These are phyloP conservation scores for Drosophila jambulina DNA, from an alignment of 1,140 invertebrate genomes.

Conservation along the genomic window DNA sequence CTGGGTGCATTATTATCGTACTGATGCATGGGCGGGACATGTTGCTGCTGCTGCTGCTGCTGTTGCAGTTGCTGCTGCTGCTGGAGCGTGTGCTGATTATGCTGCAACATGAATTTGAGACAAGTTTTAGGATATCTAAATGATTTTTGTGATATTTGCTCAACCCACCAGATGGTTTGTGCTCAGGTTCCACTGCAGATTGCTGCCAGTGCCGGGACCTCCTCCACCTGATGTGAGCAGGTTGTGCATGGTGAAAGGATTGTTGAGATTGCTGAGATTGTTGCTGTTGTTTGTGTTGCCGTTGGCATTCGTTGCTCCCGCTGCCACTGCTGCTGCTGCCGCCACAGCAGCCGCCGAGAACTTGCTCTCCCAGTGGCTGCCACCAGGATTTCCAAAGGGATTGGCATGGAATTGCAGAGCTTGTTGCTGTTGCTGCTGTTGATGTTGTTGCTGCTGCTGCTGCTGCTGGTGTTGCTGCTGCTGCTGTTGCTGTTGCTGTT, in stretches of 20 bases:
- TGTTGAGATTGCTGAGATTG: slow-evolving; percentile 79
- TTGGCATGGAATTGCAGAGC: slow-evolving; percentile 59
- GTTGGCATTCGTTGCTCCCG: slow-evolving; percentile 40
- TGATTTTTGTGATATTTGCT: too few species aligned
- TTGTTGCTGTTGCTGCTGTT: slow-evolving; percentile 67
- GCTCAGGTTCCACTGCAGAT: slow-evolving; percentile 76
- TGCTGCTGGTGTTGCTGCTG: slow-evolving; percentile 60
- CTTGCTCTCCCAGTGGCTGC: slow-evolving; percentile 72
- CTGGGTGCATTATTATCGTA: slow-evolving; percentile 51
- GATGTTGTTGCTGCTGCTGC: slow-evolving; percentile 65
- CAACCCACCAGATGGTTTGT: slow-evolving; percentile 72
- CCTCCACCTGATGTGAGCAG: slow-evolving; percentile 61
- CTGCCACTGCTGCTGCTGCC: slow-evolving; percentile 44
- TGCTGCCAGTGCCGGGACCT: slow-evolving; percentile 36
- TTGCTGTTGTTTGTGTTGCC: slow-evolving; percentile 58
- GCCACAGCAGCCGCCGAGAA: slow-evolving; percentile 61
- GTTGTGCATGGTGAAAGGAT: slow-evolving; percentile 80
- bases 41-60: slow-evolving; percentile 64
- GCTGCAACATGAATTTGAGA: slow-evolving; percentile 24
- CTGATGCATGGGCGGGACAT: slow-evolving; percentile 56
- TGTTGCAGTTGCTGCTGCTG: slow-evolving; percentile 59
- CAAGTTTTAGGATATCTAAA: slow-evolving; percentile 2
- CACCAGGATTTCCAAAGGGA: slow-evolving; percentile 59
- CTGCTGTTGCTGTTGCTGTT: slow-evolving; percentile 53
- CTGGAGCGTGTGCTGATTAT: slow-evolving; percentile 58